A percentile compares a stretch with the other conserved stretches of the same genome.
phyloP scores from a whole-genome alignment of 2,113 vertebrate species.

The Lophochroa leadbeateri region DNA sequence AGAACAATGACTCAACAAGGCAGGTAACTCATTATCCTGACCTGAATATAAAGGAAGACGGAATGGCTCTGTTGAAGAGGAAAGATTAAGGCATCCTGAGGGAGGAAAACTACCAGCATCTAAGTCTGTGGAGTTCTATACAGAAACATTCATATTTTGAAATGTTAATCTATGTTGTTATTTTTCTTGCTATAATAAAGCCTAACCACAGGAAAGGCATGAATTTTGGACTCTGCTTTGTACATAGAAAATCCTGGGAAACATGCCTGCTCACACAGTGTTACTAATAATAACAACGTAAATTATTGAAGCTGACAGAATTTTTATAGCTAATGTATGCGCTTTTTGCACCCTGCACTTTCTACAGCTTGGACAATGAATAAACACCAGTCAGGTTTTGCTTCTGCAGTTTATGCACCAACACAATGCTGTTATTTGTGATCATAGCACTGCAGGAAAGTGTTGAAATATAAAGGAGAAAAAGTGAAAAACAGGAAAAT shows the following conservation, averaged over 20 bases:
- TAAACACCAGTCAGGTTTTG: background rate
- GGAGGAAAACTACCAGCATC: background rate
- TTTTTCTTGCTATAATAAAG: background rate
- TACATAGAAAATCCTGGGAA: background rate
- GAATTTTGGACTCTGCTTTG: background rate
- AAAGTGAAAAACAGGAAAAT: background rate
- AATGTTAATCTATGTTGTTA: background rate
- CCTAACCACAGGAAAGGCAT: background rate
- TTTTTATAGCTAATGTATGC: background rate
- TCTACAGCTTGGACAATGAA: background rate
- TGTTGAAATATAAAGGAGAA: background rate
- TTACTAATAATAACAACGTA: slow-evolving; percentile 9
- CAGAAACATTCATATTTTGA: background rate
- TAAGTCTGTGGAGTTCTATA: background rate
- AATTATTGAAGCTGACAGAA: slow-evolving; percentile 46
- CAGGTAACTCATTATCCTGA: slow-evolving; percentile 43
- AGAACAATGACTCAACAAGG: slow-evolving; percentile 12
- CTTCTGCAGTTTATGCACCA: background rate
- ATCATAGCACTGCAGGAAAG: background rate
- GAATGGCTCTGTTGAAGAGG: background rate
- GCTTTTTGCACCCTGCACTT: background rate
- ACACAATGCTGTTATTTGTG: background rate
- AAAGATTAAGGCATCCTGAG: background rate
- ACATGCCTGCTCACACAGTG: background rate
- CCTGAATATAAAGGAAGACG: slow-evolving; percentile 12